Conservation (phyloP, 2,113 vertebrate species). For the Salvelinus fontinalis region DNA sequence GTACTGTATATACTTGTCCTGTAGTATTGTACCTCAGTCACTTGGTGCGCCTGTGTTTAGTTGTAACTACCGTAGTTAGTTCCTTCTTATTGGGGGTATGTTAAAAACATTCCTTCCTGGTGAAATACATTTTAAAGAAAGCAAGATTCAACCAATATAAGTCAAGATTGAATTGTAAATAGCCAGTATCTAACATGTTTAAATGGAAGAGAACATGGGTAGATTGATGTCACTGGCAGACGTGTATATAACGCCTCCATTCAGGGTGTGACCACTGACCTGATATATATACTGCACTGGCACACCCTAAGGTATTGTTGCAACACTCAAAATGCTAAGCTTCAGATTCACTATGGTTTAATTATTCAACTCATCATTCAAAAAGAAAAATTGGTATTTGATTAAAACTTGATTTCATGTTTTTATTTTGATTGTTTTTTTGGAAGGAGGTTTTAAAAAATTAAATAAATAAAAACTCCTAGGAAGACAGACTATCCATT, state of each 20-base stretch:
- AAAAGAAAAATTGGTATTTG: neutral
- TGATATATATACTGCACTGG: slow-evolving; percentile 32
- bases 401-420: neutral
- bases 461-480: neutral
- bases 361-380: neutral
- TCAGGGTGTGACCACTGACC: slow-evolving; percentile 19
- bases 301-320: slow-evolving; percentile 18
- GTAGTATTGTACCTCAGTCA: slow-evolving; percentile 55
- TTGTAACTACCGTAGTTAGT: slow-evolving; percentile 50
- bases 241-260: slow-evolving; percentile 23
- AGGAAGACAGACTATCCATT: neutral
- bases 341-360: slow-evolving; percentile 8
- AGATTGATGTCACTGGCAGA: slow-evolving; percentile 40
- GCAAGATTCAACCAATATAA: slow-evolving; percentile 47
- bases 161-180: slow-evolving; percentile 60
- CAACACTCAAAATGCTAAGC: slow-evolving; percentile 17
- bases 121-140: slow-evolving; percentile 47
- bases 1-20: slow-evolving; percentile 57
- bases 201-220: neutral
- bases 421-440: neutral
- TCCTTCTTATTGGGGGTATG: slow-evolving; percentile 58
- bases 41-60: slow-evolving; percentile 61
- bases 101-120: slow-evolving; percentile 63
- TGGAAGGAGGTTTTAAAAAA: too few species aligned
- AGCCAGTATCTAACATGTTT: slow-evolving; percentile 45